Evolutionary conservation across 2,797 vertebrate genomes (phyloP).

Genomic region (Myripristis jacobus): DNA sequence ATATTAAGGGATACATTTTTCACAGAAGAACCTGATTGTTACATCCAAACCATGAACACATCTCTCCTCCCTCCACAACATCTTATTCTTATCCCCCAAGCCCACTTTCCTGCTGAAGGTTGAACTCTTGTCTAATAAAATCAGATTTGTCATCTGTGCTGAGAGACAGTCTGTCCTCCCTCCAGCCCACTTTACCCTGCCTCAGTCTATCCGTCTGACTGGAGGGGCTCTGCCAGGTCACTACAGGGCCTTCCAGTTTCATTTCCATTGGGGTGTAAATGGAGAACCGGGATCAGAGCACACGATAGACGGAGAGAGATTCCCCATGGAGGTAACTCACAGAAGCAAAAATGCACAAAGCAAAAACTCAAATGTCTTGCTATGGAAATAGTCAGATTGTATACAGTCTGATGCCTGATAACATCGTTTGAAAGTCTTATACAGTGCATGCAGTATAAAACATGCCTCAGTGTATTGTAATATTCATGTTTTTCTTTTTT

Average conservation of each 20-base stretch:
- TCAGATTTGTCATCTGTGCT: background rate
- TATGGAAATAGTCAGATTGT: background rate
- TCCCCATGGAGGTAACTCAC: constrained; percentile 90
- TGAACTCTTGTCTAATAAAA: background rate
- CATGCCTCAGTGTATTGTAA: background rate
- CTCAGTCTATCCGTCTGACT: constrained; percentile 55
- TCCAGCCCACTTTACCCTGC: constrained; percentile 84
- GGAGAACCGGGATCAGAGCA: constrained; percentile 87
- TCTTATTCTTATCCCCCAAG: no score
- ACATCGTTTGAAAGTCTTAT: no score
- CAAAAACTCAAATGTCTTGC: no score
- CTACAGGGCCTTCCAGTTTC: constrained; percentile 88
- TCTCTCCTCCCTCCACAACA: no score
- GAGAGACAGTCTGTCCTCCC: no score
- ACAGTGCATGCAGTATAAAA: background rate
- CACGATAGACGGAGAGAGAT: constrained; percentile 88
- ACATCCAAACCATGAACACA: no score
- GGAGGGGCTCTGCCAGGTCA: constrained; percentile 81
- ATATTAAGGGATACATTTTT: background rate
- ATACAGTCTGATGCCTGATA: no score
- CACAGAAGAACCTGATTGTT: background rate
- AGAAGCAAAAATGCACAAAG: no score
- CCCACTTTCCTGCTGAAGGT: no score
- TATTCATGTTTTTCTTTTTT: no score
- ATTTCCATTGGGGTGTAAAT: constrained; percentile 89